Conservation (phyloP, 2,888 invertebrate genomes). For the Cosmorhoe ocellata region DNA sequence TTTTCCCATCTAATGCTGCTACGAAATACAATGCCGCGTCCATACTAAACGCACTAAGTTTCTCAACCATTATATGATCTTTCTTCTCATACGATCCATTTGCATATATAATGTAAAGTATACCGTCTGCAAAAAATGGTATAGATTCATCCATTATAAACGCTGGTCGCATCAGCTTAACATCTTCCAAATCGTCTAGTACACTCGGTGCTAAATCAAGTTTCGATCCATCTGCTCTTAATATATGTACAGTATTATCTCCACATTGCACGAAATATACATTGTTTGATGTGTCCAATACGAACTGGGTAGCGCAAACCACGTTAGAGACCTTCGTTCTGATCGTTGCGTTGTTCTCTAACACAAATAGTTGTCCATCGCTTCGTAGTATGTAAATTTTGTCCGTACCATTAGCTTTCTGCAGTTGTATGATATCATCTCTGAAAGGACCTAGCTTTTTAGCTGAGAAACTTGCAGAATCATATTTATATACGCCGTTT, state of each 20-base stretch:
- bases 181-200: slow-evolving; percentile 49
- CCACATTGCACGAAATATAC: slow-evolving; percentile 60
- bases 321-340: slow-evolving; percentile 47
- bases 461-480: slow-evolving; percentile 52
- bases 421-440: slow-evolving; percentile 62
- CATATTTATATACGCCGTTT: slow-evolving; percentile 22
- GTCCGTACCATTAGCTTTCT: slow-evolving; percentile 62
- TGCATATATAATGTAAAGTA: slow-evolving; percentile 50
- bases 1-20: slow-evolving; percentile 59
- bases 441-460: slow-evolving; percentile 56
- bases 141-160: slow-evolving; percentile 63
- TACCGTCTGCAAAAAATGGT: slow-evolving; percentile 60
- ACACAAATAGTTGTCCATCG: slow-evolving; percentile 49
- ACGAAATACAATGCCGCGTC: slow-evolving; percentile 63
- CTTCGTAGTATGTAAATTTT: slow-evolving; percentile 51
- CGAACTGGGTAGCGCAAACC: slow-evolving; percentile 59
- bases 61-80: slow-evolving; percentile 52
- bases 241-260: slow-evolving; percentile 49
- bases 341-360: slow-evolving; percentile 54
- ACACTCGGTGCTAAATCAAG: slow-evolving; percentile 44
- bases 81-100: slow-evolving; percentile 60
- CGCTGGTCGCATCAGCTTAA: slow-evolving; percentile 58
- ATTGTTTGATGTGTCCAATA: slow-evolving; percentile 65
- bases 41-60: slow-evolving; percentile 57
- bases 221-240: slow-evolving; percentile 44